A percentile compares a stretch with the other conserved stretches of the same genome.
phyloP scores from a whole-genome alignment of 2,797 vertebrate species.

The Heliangelus exortis region DNA sequence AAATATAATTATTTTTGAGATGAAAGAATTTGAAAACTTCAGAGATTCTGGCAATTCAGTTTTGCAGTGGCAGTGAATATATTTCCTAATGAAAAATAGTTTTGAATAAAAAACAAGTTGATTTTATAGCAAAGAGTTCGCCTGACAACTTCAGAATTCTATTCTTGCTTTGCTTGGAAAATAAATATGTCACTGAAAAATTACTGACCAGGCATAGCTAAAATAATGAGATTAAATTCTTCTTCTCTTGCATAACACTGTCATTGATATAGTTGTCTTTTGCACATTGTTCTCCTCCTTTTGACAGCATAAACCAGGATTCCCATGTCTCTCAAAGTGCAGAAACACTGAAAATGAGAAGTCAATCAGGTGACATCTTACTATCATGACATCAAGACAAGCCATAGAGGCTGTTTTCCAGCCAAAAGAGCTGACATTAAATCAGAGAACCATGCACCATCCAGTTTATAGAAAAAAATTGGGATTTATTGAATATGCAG shows the following conservation, averaged over 20 bases:
- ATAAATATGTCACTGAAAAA: neutral
- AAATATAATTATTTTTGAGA: neutral
- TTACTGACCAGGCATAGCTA: neutral
- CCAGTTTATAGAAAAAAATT: neutral
- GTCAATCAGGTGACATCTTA: neutral
- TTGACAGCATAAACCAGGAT: neutral
- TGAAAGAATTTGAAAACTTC: neutral
- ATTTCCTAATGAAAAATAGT: neutral
- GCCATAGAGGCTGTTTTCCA: neutral
- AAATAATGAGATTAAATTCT: neutral
- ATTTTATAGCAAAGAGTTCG: neutral
- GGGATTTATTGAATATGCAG: neutral
- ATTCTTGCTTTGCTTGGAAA: neutral
- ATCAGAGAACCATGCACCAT: neutral
- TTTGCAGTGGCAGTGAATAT: neutral
- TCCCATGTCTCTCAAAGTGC: neutral
- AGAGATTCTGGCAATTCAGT: neutral
- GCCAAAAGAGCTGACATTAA: neutral
- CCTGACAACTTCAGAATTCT: neutral
- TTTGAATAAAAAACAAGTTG: neutral
- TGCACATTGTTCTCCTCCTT: neutral
- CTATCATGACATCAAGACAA: neutral
- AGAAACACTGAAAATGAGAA: neutral
- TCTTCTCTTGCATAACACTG: neutral
- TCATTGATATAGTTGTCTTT: neutral